Base-by-base conservation (phyloP, 53 echinoderm and acorn worm genomes). In the Zoroaster sp. region DNA sequence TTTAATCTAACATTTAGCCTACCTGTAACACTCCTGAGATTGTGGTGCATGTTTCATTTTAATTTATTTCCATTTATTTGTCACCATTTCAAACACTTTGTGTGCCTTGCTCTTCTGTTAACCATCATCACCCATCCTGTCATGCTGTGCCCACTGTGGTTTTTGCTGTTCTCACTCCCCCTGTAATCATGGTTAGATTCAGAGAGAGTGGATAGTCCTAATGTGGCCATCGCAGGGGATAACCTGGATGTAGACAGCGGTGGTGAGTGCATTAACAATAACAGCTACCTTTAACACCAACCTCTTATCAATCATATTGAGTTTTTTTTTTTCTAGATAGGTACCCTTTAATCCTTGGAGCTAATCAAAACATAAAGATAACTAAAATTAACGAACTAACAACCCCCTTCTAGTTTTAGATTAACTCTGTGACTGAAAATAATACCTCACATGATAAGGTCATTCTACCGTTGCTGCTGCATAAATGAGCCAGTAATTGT, bases 171-270 rank as follows among this genome's bases (percentile, higher is more conserved):
- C 51, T 77, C 77, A 47, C 88, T 67, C 76, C 88, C 87, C 65
- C 87, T 74, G 73, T 74, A 40, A 42, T 37, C 43, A 42, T 66
- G 67, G 40, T 43, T 51, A 85, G 85, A 46, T 49, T 85, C 85
- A 70, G 85, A 70, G 69, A 69, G 70, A 33, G n/a, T 70, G 69
- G 85, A 85, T 51, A 85, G 85, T 85, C 85, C 85, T 36, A 85
- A 39, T 35, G 33, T 83, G 83, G 63, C 37, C 39, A 14, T 39
- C 30, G 83, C 37, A 83, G 85, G 47, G 1, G 85, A 85, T 35
- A 47, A 51, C 15, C 85, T 85, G 85, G 85, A 85, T 51, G 85
- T 85, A 49, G 85, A 85, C 85, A 47, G 52, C 14, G 71, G 85
- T 44, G 85, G 85, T 85, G 85, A 85, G 85, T 85, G 47, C 49